Evolutionary conservation across 1,140 invertebrate species (phyloP).

Genomic region (Procambarus virginalis): DNA sequence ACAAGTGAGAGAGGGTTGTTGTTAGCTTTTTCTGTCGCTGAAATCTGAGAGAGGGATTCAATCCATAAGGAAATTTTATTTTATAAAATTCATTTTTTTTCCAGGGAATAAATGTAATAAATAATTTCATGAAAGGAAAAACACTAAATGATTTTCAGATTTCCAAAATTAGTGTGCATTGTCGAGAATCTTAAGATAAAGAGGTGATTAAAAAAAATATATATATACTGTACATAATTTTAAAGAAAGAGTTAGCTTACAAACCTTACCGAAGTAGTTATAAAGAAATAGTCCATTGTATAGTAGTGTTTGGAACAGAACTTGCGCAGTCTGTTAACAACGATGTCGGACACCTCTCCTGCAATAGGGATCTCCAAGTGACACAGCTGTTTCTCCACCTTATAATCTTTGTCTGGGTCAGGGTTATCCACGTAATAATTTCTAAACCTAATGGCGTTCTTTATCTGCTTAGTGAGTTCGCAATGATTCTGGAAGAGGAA

Average conservation of each 20-base stretch:
- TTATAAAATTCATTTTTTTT: too few species aligned
- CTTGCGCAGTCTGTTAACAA: not conserved
- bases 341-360: not conserved
- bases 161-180: too few species aligned
- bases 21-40: too few species aligned
- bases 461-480: not conserved
- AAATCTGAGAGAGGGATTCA: too few species aligned
- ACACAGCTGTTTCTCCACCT: too few species aligned
- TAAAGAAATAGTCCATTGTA: not conserved
- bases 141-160: too few species aligned
- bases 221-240: too few species aligned
- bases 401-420: not conserved
- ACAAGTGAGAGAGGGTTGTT: not conserved
- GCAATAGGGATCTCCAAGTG: not conserved
- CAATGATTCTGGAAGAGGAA: not conserved
- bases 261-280: not conserved
- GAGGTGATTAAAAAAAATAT: too few species aligned
- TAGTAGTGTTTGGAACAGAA: not conserved
- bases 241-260: not conserved
- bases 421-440: not conserved
- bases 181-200: too few species aligned
- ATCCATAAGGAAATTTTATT: too few species aligned
- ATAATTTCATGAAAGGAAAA: too few species aligned
- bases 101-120: too few species aligned
- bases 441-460: not conserved